Evolutionary conservation across 2,113 vertebrate genomes (phyloP).

Genomic region (Esox niger): DNA sequence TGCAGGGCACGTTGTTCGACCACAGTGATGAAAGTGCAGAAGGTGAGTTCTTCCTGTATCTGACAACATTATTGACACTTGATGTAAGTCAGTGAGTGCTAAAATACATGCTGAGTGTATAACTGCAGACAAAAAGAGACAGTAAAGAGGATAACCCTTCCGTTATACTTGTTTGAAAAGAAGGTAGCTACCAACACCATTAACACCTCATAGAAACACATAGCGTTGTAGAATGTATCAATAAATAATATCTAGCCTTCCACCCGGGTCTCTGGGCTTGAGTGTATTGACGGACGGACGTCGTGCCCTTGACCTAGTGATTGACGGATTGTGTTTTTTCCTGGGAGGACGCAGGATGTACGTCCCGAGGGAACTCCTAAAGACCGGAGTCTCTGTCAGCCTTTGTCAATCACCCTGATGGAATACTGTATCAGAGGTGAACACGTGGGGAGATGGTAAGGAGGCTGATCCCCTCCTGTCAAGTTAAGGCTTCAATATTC

Average conservation of each 20-base stretch:
- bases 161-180: too few species aligned
- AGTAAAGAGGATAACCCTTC: too few species aligned
- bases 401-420: conserved; percentile 45
- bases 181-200: too few species aligned
- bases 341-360: background rate
- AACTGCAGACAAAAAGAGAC: too few species aligned
- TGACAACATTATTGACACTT: background rate
- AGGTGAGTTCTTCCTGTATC: background rate
- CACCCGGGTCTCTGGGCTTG: background rate
- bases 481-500: too few species aligned
- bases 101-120: too few species aligned
- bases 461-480: too few species aligned
- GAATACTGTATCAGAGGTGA: conserved; percentile 22
- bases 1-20: too few species aligned
- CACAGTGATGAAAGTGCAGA: too few species aligned
- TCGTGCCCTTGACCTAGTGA: background rate
- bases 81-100: too few species aligned
- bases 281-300: background rate
- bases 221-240: too few species aligned
- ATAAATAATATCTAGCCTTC: background rate
- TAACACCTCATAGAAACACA: too few species aligned
- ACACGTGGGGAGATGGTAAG: background rate
- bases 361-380: conserved; percentile 5
- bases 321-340: background rate
- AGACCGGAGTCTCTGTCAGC: conserved; percentile 18